Base-by-base conservation (phyloP, 1,140 invertebrate genomes). In the Uloborus diversus region DNA sequence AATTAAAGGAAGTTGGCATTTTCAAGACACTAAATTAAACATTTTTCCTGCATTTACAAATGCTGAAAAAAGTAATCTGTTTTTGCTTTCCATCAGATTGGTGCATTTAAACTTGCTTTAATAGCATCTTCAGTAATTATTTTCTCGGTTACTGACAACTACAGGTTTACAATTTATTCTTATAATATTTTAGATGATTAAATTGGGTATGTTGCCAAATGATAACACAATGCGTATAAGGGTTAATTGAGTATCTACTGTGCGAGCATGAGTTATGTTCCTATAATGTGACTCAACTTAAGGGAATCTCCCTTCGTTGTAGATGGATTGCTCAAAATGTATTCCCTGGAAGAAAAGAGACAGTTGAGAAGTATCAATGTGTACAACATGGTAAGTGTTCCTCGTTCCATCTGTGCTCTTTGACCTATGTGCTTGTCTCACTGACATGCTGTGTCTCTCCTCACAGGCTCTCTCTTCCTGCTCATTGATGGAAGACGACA, bases 281-380 rank as follows among this genome's bases (percentile, higher is more conserved):
- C 17, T 42, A 9, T 42, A 42, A 42, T 1, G 9, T 42, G 17
- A 42, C 17, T 1, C 9, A 42, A 13, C 9, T 17, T 42, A 13
- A n/a, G n/a, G n/a, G n/a, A 13, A 13, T 47, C 11, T 78, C 5
- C 25, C 42, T 57, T 37, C 81, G 84, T 89, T 14, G 32, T 91
- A 84, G 92, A 94, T 88, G 91, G 91, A 17, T 88, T 92, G 42
- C 85, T 94, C 64, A 93, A 94, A 89, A 91, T 94, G 84, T 94
- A 94, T 85, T 92, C 91, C 37, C 83, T 92, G 53, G 85, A 86
- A 73, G 88, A 90, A 81, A 89, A 90, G 83, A 86, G 89, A 84
- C 90, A 87, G 89, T 89, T 90, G 23, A 86, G 93, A 66, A 94
- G 92, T 85, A 89, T 93, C 35, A 89, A 89, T 80, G 85, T 95